Base-by-base conservation (phyloP, 2,797 vertebrate species). In the Pipistrellus nathusii region DNA sequence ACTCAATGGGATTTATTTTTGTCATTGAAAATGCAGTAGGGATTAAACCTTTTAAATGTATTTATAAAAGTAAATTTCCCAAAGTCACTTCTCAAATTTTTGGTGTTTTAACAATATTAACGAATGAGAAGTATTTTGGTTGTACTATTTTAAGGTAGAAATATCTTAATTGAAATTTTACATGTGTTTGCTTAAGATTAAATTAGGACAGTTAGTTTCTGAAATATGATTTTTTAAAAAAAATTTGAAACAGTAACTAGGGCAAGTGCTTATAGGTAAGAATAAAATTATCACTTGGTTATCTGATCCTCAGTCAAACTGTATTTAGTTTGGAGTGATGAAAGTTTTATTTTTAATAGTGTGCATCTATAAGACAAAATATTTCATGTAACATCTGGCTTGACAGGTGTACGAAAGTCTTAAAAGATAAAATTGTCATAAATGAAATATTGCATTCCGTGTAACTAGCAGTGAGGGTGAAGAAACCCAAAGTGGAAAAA, bases 51-150 rank as follows among this genome's bases (percentile, higher is more conserved):
- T 82, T 89, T 69, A 85, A 90, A 51, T 6, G 35, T 85, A 20
- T 91, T 96, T 94, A 83, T 78, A 76, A 80, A 94, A 86, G 25
- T 86, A 62, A 76, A 30, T 95, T 85, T 95, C n/a, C 23, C 78
- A 81, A 92, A 84, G 46, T 84, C 21, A 55, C 8, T 51, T 69
- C 86, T 59, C 23, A 76, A 0, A 30, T 76, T 91, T 93, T 81
- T 62, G n/a, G 12, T 76, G 46, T 93, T 91, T 84, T 32, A 85
- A 44, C 41, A 62, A 32, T 85, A 64, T 81, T 94, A 72, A 48
- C 32, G 55, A 73, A 76, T 59, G 72, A 55, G 44, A 91, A 64
- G 23, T 75, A 38, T 59, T 90, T 87, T 90, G 35, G 1, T 85
- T 84, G 1, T 90, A 55, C 94, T 94, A 92, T 83, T 92, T 96